Evolutionary conservation across 2,888 invertebrate genomes (phyloP).

Genomic region (Embidobia sp.): DNA sequence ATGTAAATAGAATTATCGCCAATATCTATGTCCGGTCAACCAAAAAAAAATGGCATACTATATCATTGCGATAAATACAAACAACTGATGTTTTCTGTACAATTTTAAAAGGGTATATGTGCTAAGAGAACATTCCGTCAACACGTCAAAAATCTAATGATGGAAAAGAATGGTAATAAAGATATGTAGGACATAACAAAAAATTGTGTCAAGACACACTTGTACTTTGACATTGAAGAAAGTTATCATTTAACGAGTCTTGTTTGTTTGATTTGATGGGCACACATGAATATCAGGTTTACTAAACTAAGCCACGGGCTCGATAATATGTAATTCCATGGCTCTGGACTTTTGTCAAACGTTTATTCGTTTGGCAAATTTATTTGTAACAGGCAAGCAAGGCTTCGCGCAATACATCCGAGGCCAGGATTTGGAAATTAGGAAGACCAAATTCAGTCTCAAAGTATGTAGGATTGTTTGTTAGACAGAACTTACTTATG

Average conservation of each 20-base stretch:
- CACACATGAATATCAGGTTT: slow-evolving; percentile 59
- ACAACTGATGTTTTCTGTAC: too few species aligned
- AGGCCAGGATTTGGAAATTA: slow-evolving; percentile 75
- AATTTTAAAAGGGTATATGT: too few species aligned
- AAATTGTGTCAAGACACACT: slow-evolving; percentile 29
- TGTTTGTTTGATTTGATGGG: slow-evolving; percentile 35
- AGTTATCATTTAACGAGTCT: slow-evolving; percentile 15
- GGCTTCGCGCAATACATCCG: slow-evolving; percentile 79
- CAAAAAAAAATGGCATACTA: too few species aligned
- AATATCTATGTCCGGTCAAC: too few species aligned
- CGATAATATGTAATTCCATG: slow-evolving; percentile 65
- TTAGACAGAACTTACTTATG: slow-evolving; percentile 82
- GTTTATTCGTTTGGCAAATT: slow-evolving; percentile 40
- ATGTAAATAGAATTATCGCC: slow-evolving; percentile 26
- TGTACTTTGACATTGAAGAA: slow-evolving; percentile 13
- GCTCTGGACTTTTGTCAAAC: slow-evolving; percentile 59
- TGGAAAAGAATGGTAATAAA: slow-evolving; percentile 45
- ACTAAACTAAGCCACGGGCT: slow-evolving; percentile 70
- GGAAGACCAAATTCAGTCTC: slow-evolving; percentile 74
- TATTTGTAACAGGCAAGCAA: slow-evolving; percentile 67
- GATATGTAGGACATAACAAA: slow-evolving; percentile 29
- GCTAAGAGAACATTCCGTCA: slow-evolving; percentile 25
- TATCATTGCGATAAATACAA: too few species aligned
- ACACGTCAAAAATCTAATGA: slow-evolving; percentile 40
- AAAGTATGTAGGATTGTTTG: slow-evolving; percentile 78